Evolutionary conservation across 1,140 invertebrate species (phyloP).

Genomic region (Scaptomyza graminum): DNA sequence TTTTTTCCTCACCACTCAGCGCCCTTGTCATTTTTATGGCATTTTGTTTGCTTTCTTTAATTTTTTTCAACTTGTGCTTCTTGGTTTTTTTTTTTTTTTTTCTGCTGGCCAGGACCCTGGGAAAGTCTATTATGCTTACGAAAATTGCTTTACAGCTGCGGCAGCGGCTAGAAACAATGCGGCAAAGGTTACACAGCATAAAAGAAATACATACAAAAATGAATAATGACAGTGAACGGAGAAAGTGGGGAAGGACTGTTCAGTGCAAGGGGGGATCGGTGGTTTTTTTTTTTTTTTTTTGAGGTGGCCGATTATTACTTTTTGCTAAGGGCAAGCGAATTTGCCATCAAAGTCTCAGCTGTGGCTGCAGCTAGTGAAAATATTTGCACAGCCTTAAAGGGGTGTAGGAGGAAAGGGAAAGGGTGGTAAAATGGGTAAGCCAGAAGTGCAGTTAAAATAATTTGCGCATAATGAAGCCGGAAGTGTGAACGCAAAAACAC

Average conservation of each 20-base stretch:
- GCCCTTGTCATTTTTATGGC: conserved; percentile 56
- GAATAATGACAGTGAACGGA: conserved; percentile 69
- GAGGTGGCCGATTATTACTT: conserved; percentile 39
- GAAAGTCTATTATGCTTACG: conserved; percentile 77
- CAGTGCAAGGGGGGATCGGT: too few relatives aligned
- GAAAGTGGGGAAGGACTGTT: neutral
- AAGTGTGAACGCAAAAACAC: conserved; percentile 79
- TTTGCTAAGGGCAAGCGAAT: conserved; percentile 45
- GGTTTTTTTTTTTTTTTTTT: neutral
- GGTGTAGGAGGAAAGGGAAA: neutral
- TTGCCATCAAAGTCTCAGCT: conserved; percentile 45
- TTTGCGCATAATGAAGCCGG: conserved; percentile 80
- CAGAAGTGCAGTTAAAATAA: conserved; percentile 79
- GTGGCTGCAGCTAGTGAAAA: conserved; percentile 47
- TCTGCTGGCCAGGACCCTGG: conserved; percentile 38
- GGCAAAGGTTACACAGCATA: conserved; percentile 77
- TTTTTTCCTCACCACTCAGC: conserved; percentile 1
- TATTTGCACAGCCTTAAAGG: conserved; percentile 30
- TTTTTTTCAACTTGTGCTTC: conserved; percentile 21
- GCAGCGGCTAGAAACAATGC: conserved; percentile 66
- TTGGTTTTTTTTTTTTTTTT: conserved; percentile 39
- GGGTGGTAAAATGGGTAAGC: neutral
- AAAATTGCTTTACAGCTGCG: conserved; percentile 78
- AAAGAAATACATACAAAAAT: conserved; percentile 74
- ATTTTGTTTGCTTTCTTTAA: conserved; percentile 55